Conservation (phyloP, 2,888 invertebrate genomes). For the Catocala sponsa region DNA sequence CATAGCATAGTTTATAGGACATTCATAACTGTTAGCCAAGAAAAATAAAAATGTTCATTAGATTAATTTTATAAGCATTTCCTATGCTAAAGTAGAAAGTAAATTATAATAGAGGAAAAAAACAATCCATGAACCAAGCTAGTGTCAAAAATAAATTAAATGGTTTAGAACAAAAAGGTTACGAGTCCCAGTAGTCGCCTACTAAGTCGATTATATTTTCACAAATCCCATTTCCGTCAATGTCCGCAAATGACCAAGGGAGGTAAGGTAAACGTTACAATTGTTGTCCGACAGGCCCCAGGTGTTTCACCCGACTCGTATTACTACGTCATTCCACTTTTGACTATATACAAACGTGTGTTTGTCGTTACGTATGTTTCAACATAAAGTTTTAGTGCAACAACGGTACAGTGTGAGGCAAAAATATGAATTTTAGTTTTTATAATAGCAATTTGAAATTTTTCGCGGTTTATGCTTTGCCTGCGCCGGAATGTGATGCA, state of each 20-base stretch:
- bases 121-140: too few species aligned
- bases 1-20: too few species aligned
- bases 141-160: background rate
- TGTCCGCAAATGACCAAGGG: conserved; percentile 53
- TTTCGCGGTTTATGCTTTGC: conserved; percentile 45
- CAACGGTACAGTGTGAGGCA: conserved; percentile 62
- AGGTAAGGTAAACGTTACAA: conserved; percentile 55
- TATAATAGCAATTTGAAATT: conserved; percentile 62
- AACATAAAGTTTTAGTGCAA: conserved; percentile 64
- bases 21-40: too few species aligned
- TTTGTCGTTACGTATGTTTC: conserved; percentile 38
- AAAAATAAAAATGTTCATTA: too few species aligned
- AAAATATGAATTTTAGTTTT: conserved; percentile 71
- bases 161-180: conserved; percentile 29
- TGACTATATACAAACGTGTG: conserved; percentile 13
- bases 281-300: conserved; percentile 55
- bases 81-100: too few species aligned
- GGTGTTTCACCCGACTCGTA: conserved; percentile 63
- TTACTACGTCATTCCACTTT: conserved; percentile 70
- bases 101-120: too few species aligned
- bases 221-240: conserved; percentile 45
- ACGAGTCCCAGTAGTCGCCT: conserved; percentile 39
- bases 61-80: too few species aligned
- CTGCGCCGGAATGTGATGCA: conserved; percentile 21
- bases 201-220: conserved; percentile 51